phyloP scores from a whole-genome alignment of 2,888 invertebrate genomes.

The Trichacis sp. region DNA sequence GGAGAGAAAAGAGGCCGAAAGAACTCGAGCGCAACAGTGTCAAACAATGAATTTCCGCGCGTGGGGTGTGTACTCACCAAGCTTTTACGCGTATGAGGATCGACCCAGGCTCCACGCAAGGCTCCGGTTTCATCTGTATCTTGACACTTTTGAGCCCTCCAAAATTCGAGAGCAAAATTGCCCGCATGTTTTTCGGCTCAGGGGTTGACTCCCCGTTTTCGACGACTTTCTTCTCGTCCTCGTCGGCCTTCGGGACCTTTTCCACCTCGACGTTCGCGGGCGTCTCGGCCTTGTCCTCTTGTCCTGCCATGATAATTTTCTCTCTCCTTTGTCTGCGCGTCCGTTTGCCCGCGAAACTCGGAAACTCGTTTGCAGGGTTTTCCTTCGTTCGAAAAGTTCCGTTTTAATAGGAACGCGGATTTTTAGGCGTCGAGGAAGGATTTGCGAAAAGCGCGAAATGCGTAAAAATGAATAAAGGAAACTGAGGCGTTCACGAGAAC shows the following conservation, averaged over 20 bases:
- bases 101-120: constrained; percentile 78
- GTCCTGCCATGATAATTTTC: constrained; percentile 56
- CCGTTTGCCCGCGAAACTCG: background rate
- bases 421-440: too few relatives aligned
- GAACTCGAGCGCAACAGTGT: constrained; percentile 21
- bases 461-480: too few relatives aligned
- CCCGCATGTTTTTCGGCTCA: constrained; percentile 84
- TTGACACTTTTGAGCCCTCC: constrained; percentile 89
- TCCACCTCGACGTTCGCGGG: constrained; percentile 71
- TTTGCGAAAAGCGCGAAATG: too few relatives aligned
- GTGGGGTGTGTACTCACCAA: constrained; percentile 76
- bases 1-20: background rate
- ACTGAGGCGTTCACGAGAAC: constrained; percentile 12
- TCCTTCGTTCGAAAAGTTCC: constrained; percentile 3
- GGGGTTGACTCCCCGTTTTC: constrained; percentile 63
- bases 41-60: constrained; percentile 42
- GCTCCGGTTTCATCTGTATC: constrained; percentile 84
- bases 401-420: too few relatives aligned
- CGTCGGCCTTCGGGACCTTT: constrained; percentile 71
- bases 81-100: constrained; percentile 87
- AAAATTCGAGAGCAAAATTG: constrained; percentile 86
- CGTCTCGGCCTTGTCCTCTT: constrained; percentile 64
- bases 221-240: constrained; percentile 70
- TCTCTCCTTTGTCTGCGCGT: background rate
- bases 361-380: background rate